Conservation (phyloP, 2,113 vertebrate genomes). For the Saguinus midas region DNA sequence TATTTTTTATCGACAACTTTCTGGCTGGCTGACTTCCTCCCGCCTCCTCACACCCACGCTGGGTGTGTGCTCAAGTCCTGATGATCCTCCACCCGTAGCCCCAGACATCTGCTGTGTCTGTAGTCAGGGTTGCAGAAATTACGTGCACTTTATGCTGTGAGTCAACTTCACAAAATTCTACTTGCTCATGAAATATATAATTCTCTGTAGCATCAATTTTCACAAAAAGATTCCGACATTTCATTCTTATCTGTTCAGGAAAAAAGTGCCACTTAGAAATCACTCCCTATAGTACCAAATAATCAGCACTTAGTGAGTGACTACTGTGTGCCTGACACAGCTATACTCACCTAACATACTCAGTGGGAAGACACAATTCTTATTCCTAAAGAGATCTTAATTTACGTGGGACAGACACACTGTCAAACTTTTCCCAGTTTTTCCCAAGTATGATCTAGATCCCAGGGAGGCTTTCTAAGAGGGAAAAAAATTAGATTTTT, state of each 20-base stretch:
- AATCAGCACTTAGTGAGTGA: neutral
- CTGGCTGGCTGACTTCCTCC: neutral
- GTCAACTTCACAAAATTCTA: neutral
- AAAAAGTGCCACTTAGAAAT: neutral
- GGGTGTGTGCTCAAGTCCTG: neutral
- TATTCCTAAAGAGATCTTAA: neutral
- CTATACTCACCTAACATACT: accelerated
- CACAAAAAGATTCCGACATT: neutral
- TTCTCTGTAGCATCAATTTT: neutral
- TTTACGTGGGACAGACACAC: neutral
- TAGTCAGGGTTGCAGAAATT: neutral
- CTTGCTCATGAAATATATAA: neutral
- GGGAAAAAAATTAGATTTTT: neutral
- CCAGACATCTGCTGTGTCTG: neutral
- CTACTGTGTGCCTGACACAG: neutral
- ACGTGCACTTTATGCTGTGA: neutral
- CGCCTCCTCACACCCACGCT: neutral
- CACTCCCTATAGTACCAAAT: neutral
- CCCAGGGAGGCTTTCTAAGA: neutral
- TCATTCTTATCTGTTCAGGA: neutral
- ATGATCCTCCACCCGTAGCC: too few relatives aligned
- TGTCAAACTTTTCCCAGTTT: neutral
- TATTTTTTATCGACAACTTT: slow-evolving; percentile 5
- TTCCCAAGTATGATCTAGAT: neutral
- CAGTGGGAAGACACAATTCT: neutral